Percentiles rank a stretch among this genome's conserved stretches.
Evolutionary conservation across 35 echinoderm and acorn worm species (phyloP).

Genomic region (Nesometra sesokonis): DNA sequence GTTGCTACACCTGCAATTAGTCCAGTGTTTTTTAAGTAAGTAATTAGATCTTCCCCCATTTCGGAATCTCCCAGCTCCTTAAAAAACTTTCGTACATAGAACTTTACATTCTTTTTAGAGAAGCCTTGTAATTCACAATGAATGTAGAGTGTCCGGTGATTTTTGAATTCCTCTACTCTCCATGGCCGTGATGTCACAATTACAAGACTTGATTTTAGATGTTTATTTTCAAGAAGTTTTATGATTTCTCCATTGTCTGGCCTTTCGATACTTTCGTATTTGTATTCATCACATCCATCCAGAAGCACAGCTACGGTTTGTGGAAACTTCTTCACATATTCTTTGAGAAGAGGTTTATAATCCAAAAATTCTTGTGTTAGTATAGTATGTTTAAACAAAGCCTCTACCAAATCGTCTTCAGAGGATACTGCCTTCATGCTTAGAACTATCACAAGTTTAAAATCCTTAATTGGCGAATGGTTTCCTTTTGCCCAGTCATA

Average conservation of each 20-base stretch:
- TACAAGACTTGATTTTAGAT: not conserved
- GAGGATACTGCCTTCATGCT: not conserved
- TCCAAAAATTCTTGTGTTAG: not conserved
- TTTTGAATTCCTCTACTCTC: not conserved
- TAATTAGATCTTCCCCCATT: not conserved
- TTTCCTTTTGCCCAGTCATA: not conserved
- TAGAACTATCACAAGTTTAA: not conserved
- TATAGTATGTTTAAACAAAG: not conserved
- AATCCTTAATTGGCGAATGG: slow-evolving; percentile 7
- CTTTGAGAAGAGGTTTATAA: not conserved
- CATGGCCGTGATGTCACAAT: not conserved
- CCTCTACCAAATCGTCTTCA: not conserved
- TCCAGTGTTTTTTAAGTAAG: slow-evolving; percentile 8
- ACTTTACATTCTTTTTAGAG: not conserved
- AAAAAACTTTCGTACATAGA: slow-evolving; percentile 12
- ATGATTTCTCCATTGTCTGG: not conserved
- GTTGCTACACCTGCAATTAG: slow-evolving; percentile 3
- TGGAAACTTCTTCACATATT: not conserved
- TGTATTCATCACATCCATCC: not conserved
- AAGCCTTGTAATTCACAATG: not conserved
- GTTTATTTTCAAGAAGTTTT: not conserved
- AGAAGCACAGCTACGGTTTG: not conserved
- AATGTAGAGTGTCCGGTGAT: not conserved
- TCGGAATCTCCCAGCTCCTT: not conserved
- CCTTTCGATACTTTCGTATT: not conserved